Conservation (phyloP, 1,140 invertebrate species). For the Pogonomyrmex californicus region DNA sequence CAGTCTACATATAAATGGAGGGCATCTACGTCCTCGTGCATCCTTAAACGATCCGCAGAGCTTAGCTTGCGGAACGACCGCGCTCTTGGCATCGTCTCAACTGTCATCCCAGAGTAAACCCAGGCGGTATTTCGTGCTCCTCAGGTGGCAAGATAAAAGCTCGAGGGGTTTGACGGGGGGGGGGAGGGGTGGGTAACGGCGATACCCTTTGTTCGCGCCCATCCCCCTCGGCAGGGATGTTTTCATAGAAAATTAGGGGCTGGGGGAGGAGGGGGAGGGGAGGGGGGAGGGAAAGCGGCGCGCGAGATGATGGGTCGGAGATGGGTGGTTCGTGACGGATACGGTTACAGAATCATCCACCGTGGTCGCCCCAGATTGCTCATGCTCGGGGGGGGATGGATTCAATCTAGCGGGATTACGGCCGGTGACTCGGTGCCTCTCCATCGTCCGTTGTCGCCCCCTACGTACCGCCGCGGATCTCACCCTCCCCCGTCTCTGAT, state of each 20-base stretch:
- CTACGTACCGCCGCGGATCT: background rate
- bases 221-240: slow-evolving; percentile 30
- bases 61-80: background rate
- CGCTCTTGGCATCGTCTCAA: slow-evolving; percentile 31
- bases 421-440: slow-evolving; percentile 26
- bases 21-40: background rate
- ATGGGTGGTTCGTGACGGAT: background rate
- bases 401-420: slow-evolving; percentile 81
- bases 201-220: slow-evolving; percentile 46
- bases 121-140: slow-evolving; percentile 26
- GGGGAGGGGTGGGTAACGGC: no score
- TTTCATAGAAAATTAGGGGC: slow-evolving; percentile 48
- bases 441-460: slow-evolving; percentile 28
- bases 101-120: slow-evolving; percentile 22
- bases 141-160: slow-evolving; percentile 6
- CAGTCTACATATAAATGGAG: background rate
- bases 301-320: slow-evolving; percentile 34
- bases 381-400: slow-evolving; percentile 66
- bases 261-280: background rate
- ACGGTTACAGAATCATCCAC: slow-evolving; percentile 55
- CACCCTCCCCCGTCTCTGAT: no score
- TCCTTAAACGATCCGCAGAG: background rate
- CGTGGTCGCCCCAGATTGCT: background rate
- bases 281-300: no score
- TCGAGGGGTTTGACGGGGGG: slow-evolving; percentile 33